Evolutionary conservation across 2,797 vertebrate species (phyloP), one percentile per base, ranked within the genome.

Genomic region (Cuculus canorus): DNA sequence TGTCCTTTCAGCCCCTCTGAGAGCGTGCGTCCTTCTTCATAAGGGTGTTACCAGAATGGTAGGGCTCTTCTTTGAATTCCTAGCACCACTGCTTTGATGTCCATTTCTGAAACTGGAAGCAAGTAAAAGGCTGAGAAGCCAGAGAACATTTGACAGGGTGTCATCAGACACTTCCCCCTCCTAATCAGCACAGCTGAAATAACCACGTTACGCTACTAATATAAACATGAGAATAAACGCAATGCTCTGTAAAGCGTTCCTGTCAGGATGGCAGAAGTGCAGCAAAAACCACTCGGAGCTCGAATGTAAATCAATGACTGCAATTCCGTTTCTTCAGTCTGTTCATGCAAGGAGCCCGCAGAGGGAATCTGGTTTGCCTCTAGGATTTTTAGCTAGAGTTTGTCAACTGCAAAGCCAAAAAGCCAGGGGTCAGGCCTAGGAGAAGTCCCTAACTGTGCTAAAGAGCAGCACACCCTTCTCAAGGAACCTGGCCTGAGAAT

Each of bases 41-140:
- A 98, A 94, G 5, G 79, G 47, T 48, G 98, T 98, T 32, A 97
- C 21, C 78, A 95, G 64, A 76, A 71, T 87, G 80, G 97, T 97
- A 86, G 97, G 82, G 28, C 70, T 96, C 89, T 93, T 59, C 73
- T 65, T 80, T 45, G 97, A 94, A 32, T 64, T 82, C 66, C 93
- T 96, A 33, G 88, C 8, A 53, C 61, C 80, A 28, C 89, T 71
- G 72, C 56, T 32, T 78, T 94, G 91, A 82, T 88, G 95, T 52
- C 83, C 33, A 5, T 82, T 96, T 92, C 95, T 97, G 97, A 98
- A 98, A 95, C 97, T 98, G 96, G 91, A 97, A 97, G 87, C 65
- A 92, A 95, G 86, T 13, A 65, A 37, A 69, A 92, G 39, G 69
- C 59, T 85, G 41, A 96, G 91, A 88, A 77, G 28, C 60, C 30